These are phyloP conservation scores for Aplocera efformata DNA, from an alignment of 2,888 invertebrate species.

Conservation along the genomic window DNA sequence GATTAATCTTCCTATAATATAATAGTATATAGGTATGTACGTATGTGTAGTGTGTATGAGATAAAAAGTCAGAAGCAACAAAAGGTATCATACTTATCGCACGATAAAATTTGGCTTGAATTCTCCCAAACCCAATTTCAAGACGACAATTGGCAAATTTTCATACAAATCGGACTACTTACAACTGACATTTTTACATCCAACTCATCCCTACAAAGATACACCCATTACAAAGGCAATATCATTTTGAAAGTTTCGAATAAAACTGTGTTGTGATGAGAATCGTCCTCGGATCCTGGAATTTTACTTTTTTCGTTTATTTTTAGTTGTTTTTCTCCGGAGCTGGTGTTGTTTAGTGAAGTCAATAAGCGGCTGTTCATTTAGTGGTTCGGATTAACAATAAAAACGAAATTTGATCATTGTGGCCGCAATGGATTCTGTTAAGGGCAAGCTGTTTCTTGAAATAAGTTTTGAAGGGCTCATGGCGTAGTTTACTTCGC, in stretches of 20 bases:
- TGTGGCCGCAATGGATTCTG: constrained; percentile 53
- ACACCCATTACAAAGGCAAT: constrained; percentile 19
- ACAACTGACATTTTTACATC: constrained; percentile 1
- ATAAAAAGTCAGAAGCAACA: too few relatives aligned
- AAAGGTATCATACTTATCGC: too few relatives aligned
- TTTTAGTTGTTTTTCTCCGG: constrained; percentile 40
- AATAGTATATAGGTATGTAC: too few relatives aligned
- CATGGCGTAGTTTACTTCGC: too few relatives aligned
- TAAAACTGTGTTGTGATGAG: constrained; percentile 41
- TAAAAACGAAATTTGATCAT: constrained; percentile 81
- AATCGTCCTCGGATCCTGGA: constrained; percentile 52
- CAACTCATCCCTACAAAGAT: constrained; percentile 3
- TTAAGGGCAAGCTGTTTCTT: constrained; percentile 53
- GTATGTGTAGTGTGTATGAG: too few relatives aligned
- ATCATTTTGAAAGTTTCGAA: constrained; percentile 30
- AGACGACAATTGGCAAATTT: constrained; percentile 4
- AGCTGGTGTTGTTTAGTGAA: constrained; percentile 59
- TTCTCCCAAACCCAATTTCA: neutral
- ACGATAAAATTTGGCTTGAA: too few relatives aligned
- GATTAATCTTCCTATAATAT: too few relatives aligned
- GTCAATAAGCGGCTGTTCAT: constrained; percentile 65
- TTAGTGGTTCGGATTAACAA: constrained; percentile 71
- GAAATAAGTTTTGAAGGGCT: neutral
- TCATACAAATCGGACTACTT: constrained; percentile 5
- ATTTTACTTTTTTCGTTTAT: constrained; percentile 47